Evolutionary conservation across 2,888 invertebrate species (phyloP), one percentile per base, ranked within the genome.

Genomic region (Alcis repandata): DNA sequence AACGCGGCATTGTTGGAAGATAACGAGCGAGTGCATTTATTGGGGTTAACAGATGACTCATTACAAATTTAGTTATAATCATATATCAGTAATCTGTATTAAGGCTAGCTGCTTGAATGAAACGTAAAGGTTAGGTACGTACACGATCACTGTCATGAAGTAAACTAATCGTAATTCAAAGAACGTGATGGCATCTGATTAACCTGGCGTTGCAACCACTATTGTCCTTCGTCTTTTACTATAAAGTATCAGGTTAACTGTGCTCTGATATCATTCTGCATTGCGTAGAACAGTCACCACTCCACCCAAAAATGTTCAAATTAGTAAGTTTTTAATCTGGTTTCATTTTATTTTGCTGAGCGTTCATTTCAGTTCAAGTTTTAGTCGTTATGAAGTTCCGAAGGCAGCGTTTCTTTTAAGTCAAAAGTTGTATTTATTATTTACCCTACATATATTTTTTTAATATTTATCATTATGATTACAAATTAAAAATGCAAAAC

Each of bases 151-250:
- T 32, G 48, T 49, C 46, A 49, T 49, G 48, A 49, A n/a, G 48
- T 15, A 38, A 59, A 65, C 68, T 74, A 59, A 83, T 84, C 68
- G 69, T 71, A 73, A 87, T 83, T 79, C 80, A 56, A 46, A 59
- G 43, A 36, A 43, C 73, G 67, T 70, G 57, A 22, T 58, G n/a
- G 59, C 53, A 56, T 68, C 62, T 57, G 68, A 67, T 71, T 73
- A 78, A 75, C 75, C 76, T 78, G 75, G 71, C 71, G 72, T 72
- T 76, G 74, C 72, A 43, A 60, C 58, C 59, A 70, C 58, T 77
- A n/a, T n/a, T 71, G 85, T 77, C 87, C 87, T 87, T 87, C 87
- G 69, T 58, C 70, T 57, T 65, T 76, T 71, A 78, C 77, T 87
- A 87, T 86, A 86, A 82, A 85, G 67, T 76, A 73, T 53, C 58